phyloP scores from a whole-genome alignment of 2,797 vertebrate species.

The Cyprinella venusta region DNA sequence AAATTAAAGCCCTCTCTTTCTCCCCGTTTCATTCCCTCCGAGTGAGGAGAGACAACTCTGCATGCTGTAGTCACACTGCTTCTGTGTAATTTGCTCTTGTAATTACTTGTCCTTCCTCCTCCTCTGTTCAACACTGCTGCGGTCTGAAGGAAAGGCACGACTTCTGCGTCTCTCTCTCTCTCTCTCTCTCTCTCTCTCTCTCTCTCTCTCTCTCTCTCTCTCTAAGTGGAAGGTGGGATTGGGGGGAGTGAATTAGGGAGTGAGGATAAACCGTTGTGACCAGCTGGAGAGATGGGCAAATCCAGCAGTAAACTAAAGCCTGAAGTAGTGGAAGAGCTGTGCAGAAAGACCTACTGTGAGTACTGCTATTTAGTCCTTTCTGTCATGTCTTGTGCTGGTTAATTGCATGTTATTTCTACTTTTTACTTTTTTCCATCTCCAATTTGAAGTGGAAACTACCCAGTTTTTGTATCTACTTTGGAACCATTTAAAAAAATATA shows the following conservation, averaged over 20 bases:
- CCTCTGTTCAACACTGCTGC: neutral
- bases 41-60: conserved; percentile 37
- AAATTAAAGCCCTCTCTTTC: conserved; percentile 36
- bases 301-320: conserved; percentile 98
- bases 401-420: conserved; percentile 3
- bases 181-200: neutral
- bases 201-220: neutral
- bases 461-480: neutral
- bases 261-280: conserved; percentile 11
- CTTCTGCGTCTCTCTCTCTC: conserved; percentile 5
- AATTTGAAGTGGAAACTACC: neutral
- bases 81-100: conserved; percentile 35
- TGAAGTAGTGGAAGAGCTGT: conserved; percentile 96
- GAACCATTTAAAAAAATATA: no score
- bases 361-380: conserved; percentile 59
- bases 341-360: conserved; percentile 98
- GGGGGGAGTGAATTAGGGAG: conserved; percentile 41
- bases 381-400: conserved; percentile 1
- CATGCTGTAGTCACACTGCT: conserved; percentile 45
- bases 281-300: conserved; percentile 85
- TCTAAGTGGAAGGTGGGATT: conserved; percentile 50
- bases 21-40: conserved; percentile 22
- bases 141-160: conserved; percentile 22
- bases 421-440: neutral
- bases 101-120: conserved; percentile 16